These are phyloP conservation scores for Muscicapa adusta DNA, from an alignment of 2,113 vertebrate species.

Conservation along the genomic window DNA sequence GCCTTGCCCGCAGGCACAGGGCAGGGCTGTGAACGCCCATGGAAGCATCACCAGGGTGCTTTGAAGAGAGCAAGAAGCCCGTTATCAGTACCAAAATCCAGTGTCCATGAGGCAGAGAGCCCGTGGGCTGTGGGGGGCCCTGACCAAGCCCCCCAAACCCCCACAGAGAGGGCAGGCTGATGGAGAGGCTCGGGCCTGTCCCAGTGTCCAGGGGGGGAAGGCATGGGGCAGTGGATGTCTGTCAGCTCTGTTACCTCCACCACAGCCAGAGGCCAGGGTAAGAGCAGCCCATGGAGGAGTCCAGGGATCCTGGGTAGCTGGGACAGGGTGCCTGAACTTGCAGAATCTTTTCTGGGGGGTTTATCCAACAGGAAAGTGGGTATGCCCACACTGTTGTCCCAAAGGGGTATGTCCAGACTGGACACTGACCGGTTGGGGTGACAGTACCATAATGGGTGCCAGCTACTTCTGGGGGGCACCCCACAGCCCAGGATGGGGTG, in stretches of 20 bases:
- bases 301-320: background rate
- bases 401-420: background rate
- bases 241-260: rapidly evolving
- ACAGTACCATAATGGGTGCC: rapidly evolving
- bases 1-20: slow-evolving; percentile 9
- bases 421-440: rapidly evolving
- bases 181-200: rapidly evolving
- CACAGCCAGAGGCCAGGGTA: rapidly evolving
- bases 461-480: background rate
- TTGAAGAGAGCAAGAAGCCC: background rate
- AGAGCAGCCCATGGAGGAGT: background rate
- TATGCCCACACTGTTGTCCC: too few species aligned
- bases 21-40: slow-evolving; percentile 31
- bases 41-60: background rate
- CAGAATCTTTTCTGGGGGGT: background rate
- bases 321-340: background rate
- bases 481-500: background rate
- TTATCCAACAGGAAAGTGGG: background rate
- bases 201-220: rapidly evolving
- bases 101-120: background rate
- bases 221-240: rapidly evolving
- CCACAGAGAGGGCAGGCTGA: rapidly evolving
- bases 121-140: rapidly evolving
- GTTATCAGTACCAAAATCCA: background rate
- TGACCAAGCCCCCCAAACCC: rapidly evolving